Percentiles rank a stretch among this genome's conserved stretches.
Conservation (phyloP, 37 sponge, comb jelly and placozoan species). For the Petrosia ficiformis region DNA sequence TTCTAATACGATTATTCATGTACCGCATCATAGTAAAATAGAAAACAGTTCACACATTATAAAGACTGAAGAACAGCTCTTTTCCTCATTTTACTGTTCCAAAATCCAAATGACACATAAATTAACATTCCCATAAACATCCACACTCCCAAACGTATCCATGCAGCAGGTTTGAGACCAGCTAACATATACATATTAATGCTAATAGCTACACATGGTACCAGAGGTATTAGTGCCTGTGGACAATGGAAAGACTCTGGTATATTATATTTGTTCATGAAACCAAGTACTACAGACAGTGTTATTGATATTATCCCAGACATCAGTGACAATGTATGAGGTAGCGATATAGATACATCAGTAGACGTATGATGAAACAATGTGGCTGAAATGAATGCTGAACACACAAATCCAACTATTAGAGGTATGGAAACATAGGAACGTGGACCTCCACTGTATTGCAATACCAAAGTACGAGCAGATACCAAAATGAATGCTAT, state of each 20-base stretch:
- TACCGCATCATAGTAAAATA: too few relatives aligned
- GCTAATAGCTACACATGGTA: constrained; percentile 11
- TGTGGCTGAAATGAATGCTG: constrained; percentile 3
- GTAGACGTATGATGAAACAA: neutral
- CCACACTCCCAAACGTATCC: constrained; percentile 15
- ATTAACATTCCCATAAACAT: constrained; percentile 6
- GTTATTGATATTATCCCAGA: neutral
- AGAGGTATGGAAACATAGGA: neutral
- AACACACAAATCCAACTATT: neutral
- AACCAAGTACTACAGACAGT: neutral
- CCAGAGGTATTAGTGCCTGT: constrained; percentile 10
- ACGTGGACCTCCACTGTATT: constrained; percentile 1
- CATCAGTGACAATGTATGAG: neutral
- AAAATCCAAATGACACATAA: neutral
- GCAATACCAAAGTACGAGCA: constrained; percentile 11
- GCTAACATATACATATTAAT: constrained; percentile 25
- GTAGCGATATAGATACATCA: neutral
- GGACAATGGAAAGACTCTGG: constrained; percentile 24
- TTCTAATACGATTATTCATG: too few relatives aligned
- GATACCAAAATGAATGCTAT: constrained; percentile 9
- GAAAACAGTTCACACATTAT: too few relatives aligned
- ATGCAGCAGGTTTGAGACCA: constrained; percentile 2
- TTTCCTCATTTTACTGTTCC: neutral
- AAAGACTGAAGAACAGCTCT: too few relatives aligned
- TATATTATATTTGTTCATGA: constrained; percentile 7